Evolutionary conservation across 2,797 vertebrate species (phyloP), one percentile per base, ranked within the genome.

Genomic region (Octomys mimax): DNA sequence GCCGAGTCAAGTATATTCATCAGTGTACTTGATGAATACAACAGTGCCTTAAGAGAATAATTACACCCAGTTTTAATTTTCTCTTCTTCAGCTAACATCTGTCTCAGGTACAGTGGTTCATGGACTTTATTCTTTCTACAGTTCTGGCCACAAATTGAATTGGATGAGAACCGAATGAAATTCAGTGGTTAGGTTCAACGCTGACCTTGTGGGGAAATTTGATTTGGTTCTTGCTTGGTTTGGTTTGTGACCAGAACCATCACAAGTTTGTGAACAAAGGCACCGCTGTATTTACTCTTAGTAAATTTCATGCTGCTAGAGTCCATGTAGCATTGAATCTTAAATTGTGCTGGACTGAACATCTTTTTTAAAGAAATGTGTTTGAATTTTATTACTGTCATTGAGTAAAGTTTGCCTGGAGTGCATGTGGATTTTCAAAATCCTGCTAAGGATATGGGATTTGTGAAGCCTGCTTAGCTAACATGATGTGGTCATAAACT

Each of bases 391-490:
- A 39, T 83, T 87, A 94, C 54, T 61, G 75, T 80, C 11, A 2
- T 21, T 73, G 88, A 59, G 28, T 61, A 85, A 95, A 93, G 19
- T 22, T 93, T 89, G 42, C 54, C 82, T 85, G 42, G 12, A 57
- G 87, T 77, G 73, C 64, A 66, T 28, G 7, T n/a, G 80, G 73
- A 3, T 24, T 71, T 91, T 87, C 68, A 46, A 91, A 89, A 95
- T 70, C 31, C 75, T 62, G 14, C 49, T 52, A 84, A 89, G 33
- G 39, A 89, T 57, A 59, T 33, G n/a, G 59, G 87, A 94, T 79
- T 96, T 95, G n/a, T 85, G 70, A 97, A 93, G 24, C 19, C 95
- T 39, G 87, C 90, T 93, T 82, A 88, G 39, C 66, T 66, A 73
- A 31, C 78, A 33, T 81, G 57, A 39, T 70, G 18, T n/a, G 84